Conservation (phyloP, 2,113 vertebrate species). For the Atlantisia rogersi region DNA sequence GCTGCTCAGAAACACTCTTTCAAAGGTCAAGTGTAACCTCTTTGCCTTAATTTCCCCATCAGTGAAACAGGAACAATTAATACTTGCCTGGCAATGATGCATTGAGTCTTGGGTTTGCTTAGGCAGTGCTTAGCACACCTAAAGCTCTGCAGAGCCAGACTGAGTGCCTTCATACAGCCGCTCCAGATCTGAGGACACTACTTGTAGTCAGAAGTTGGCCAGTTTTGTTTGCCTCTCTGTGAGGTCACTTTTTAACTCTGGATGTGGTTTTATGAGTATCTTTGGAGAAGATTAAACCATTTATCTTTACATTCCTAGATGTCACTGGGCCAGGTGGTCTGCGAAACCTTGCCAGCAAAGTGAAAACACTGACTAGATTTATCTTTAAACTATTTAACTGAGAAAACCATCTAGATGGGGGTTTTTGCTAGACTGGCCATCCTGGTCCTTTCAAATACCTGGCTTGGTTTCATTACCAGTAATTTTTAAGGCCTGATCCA, state of each 20-base stretch:
- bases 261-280: conserved; percentile 5
- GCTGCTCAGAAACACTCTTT: not conserved
- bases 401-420: not conserved
- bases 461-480: not conserved
- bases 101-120: not conserved
- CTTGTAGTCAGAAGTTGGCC: not conserved
- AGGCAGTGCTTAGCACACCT: not conserved
- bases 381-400: conserved; percentile 8
- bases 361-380: conserved; percentile 14
- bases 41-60: not conserved
- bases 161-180: not conserved
- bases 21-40: not conserved
- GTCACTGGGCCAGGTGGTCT: conserved; percentile 34
- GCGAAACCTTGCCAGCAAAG: conserved; percentile 27
- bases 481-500: conserved; percentile 35
- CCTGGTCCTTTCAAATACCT: conserved; percentile 16
- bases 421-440: conserved; percentile 22
- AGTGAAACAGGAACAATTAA: not conserved
- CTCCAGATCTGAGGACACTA: not conserved
- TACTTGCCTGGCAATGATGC: not conserved
- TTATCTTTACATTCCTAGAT: conserved; percentile 32
- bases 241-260: conserved; percentile 23
- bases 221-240: conserved; percentile 6
- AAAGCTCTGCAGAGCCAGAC: not conserved
- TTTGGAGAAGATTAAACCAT: conserved; percentile 18